Evolutionary conservation across 2,113 vertebrate species (phyloP), one percentile per base, ranked within the genome.

Genomic region (Cygnus buccinator): DNA sequence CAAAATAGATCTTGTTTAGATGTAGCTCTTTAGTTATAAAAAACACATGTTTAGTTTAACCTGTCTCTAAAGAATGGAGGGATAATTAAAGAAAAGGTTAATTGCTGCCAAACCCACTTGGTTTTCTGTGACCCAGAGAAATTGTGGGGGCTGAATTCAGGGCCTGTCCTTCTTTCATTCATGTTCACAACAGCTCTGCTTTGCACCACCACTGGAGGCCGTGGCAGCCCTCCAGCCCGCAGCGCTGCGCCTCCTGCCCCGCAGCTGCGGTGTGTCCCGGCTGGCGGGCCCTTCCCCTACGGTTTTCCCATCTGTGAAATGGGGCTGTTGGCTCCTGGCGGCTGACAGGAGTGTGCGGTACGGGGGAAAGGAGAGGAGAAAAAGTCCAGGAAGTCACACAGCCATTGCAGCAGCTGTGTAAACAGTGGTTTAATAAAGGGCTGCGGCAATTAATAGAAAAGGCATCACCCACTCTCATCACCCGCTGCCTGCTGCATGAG

Each of bases 341-440:
- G 9, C 33, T 20, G 12, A 5, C 1, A 1, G 33, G 55, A 26
- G 9, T 0, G 12, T 21, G 43, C 28, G 2, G 6, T 31, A 41
- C 37, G 1, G 3, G 41, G n/a, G 48, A 67, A 52, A 35, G 62
- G 46, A 39, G 63, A 0, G 7, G 43, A 67, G 61, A 9, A 63
- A 52, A 43, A 48, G 46, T 58, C 9, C 0, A 0, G 33, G 25
- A 59, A 65, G 50, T 11, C 0, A 2, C 8, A 4, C 33, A 41
- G 58, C 72, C 35, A 12, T 26, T 2, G 4, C 41, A 46, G 66
- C 72, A 92, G 46, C 70, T 67, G 52, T 21, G 66, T 57, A 52
- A 84, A 57, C 15, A 33, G 16, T 20, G 41, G 23, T 22, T 39
- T 62, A 61, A 33, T 35, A 61, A 21, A 25, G 65, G 62, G 46